A percentile compares a stretch with the other conserved stretches of the same genome.
Evolutionary conservation across 2,888 invertebrate species (phyloP).

Genomic region (Fissipunctia ypsillon): DNA sequence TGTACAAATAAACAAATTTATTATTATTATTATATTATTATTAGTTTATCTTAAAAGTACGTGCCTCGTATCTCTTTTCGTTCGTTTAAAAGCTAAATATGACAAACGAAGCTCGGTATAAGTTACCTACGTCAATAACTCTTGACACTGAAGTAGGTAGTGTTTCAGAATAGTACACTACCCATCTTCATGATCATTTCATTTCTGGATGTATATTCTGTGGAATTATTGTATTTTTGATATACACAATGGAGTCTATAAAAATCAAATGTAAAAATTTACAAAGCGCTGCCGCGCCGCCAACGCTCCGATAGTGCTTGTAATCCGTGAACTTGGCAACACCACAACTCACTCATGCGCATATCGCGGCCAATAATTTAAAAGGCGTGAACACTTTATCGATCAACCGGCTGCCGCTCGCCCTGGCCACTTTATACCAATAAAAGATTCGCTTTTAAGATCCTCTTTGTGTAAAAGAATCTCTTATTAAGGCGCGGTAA

Average conservation of each 20-base stretch:
- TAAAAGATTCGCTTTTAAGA: constrained; percentile 59
- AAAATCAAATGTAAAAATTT: constrained; percentile 41
- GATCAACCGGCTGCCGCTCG: constrained; percentile 56
- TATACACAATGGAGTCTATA: constrained; percentile 5
- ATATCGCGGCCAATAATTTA: constrained; percentile 66
- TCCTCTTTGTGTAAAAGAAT: constrained; percentile 57
- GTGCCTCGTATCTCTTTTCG: too few relatives aligned
- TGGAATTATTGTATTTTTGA: constrained; percentile 2
- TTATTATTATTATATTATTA: too few relatives aligned
- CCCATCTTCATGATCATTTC: background rate
- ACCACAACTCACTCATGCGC: constrained; percentile 64
- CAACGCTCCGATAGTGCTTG: constrained; percentile 54
- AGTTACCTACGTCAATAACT: background rate
- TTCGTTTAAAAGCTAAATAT: background rate
- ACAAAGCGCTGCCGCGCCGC: constrained; percentile 42
- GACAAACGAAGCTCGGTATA: background rate
- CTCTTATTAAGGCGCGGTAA: too few relatives aligned
- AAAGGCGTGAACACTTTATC: constrained; percentile 65
- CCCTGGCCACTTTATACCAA: constrained; percentile 54
- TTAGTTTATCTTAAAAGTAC: too few relatives aligned
- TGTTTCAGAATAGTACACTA: constrained; percentile 1
- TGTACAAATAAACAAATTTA: too few relatives aligned
- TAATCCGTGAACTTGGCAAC: constrained; percentile 57
- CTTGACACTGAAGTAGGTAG: constrained; percentile 2
- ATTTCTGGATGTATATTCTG: background rate